phyloP scores from a whole-genome alignment of 2,888 invertebrate genomes.

The Nomada fabriciana region DNA sequence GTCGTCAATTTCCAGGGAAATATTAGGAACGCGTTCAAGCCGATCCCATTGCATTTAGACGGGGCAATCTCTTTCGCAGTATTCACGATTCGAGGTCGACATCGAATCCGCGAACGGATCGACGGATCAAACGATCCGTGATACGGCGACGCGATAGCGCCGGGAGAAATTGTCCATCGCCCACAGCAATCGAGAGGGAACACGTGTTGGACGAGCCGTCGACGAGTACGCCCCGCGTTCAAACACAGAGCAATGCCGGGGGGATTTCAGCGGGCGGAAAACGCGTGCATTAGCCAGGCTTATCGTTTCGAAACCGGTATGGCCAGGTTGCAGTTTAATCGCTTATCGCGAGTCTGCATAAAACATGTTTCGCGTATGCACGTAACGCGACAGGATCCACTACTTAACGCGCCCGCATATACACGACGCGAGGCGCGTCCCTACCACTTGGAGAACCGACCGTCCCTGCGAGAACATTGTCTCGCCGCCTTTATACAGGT shows the following conservation, averaged over 20 bases:
- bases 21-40: conserved; percentile 14
- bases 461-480: background rate
- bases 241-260: background rate
- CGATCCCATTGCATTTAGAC: conserved; percentile 23
- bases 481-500: conserved; percentile 7
- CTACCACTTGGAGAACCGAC: background rate
- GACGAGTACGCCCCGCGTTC: background rate
- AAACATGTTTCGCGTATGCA: conserved; percentile 62
- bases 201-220: conserved; percentile 19
- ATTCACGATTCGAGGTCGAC: background rate
- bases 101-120: background rate
- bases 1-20: conserved; percentile 34
- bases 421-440: conserved; percentile 7
- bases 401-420: conserved; percentile 73
- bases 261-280: conserved; percentile 33
- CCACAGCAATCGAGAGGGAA: conserved; percentile 13
- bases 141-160: background rate
- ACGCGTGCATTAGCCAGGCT: conserved; percentile 50
- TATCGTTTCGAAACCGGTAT: conserved; percentile 58
- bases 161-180: background rate
- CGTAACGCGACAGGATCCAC: conserved; percentile 58
- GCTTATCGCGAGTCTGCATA: conserved; percentile 67
- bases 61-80: background rate
- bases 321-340: conserved; percentile 57
- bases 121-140: background rate